Conservation (phyloP, 2,113 vertebrate species). For the Australoheros scitulus region DNA sequence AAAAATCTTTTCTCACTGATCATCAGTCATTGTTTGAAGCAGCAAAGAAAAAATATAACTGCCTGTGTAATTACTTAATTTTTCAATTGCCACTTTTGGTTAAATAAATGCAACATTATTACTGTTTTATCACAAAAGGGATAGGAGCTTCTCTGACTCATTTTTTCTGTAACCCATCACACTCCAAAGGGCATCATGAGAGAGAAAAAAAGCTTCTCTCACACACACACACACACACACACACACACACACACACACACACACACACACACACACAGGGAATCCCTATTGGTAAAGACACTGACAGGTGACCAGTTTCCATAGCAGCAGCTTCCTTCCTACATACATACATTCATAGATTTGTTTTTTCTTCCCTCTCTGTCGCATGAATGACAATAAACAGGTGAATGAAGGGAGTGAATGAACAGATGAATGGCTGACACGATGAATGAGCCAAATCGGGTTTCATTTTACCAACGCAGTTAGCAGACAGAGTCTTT, state of each 20-base stretch:
- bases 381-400: slow-evolving; percentile 61
- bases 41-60: background rate
- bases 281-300: slow-evolving; percentile 65
- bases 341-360: slow-evolving; percentile 60
- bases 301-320: slow-evolving; percentile 68
- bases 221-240: too few species aligned
- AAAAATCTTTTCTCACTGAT: too few species aligned
- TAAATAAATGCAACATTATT: slow-evolving; percentile 2
- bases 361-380: background rate
- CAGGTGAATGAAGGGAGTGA: slow-evolving; percentile 52
- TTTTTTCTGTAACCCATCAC: slow-evolving; percentile 46
- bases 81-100: background rate
- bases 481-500: background rate
- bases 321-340: slow-evolving; percentile 62
- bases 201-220: slow-evolving; percentile 17
- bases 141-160: slow-evolving; percentile 59
- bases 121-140: background rate
- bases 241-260: background rate
- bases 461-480: slow-evolving; percentile 6
- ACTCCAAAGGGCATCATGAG: slow-evolving; percentile 28
- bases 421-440: slow-evolving; percentile 37
- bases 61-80: background rate
- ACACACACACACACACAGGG: slow-evolving; percentile 21
- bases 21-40: background rate
- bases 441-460: background rate